Evolutionary conservation across 2,113 vertebrate species (phyloP).

Genomic region (Epinephelus fuscoguttatus): DNA sequence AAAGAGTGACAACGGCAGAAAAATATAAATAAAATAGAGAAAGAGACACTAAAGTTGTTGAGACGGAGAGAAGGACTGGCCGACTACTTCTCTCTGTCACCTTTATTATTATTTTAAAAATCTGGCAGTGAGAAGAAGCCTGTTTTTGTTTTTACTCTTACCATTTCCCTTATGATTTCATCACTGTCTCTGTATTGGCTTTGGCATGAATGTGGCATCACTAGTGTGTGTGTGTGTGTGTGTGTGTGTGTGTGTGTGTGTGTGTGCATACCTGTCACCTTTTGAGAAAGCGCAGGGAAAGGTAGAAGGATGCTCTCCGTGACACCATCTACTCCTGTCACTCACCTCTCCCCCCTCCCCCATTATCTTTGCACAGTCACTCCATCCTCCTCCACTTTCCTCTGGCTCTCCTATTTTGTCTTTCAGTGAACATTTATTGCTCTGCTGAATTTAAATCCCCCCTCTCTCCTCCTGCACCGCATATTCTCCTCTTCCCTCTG

Average conservation of each 20-base stretch:
- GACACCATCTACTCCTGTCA: slow-evolving; percentile 53
- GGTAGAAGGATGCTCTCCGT: not conserved
- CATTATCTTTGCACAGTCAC: slow-evolving; percentile 53
- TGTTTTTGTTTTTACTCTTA: slow-evolving; percentile 14
- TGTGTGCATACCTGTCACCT: slow-evolving; percentile 1
- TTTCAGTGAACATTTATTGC: slow-evolving; percentile 59
- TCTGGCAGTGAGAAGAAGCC: not conserved
- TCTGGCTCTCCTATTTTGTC: slow-evolving; percentile 45
- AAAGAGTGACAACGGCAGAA: not conserved
- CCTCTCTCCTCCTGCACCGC: not conserved
- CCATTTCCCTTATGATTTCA: slow-evolving; percentile 7
- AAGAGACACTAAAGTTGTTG: not conserved
- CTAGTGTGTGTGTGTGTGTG: not conserved
- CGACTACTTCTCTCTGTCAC: not conserved
- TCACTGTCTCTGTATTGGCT: slow-evolving; percentile 3
- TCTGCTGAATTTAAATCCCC: slow-evolving; percentile 60
- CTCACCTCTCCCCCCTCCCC: slow-evolving; percentile 43
- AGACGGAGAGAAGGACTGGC: not conserved
- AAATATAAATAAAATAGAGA: not conserved
- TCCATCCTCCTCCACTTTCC: slow-evolving; percentile 4
- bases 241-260: not conserved
- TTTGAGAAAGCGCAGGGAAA: not conserved
- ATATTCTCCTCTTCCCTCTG: slow-evolving; percentile 12
- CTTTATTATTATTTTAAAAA: slow-evolving; percentile 11
- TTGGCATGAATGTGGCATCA: slow-evolving; percentile 11